phyloP scores from a whole-genome alignment of 2,888 invertebrate species.

The Brachyptera risi region DNA sequence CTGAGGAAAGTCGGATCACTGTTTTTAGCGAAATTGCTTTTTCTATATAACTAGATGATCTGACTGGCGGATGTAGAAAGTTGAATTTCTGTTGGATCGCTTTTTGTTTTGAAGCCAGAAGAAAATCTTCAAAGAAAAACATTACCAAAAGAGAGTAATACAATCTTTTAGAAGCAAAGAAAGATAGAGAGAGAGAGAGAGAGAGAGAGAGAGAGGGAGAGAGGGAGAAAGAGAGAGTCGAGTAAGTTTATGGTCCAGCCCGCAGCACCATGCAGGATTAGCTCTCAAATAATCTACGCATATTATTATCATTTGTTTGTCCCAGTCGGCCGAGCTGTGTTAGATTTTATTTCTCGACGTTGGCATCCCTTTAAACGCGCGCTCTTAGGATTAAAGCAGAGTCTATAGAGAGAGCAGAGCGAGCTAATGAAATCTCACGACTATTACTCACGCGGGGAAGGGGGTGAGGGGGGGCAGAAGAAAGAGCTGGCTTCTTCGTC shows the following conservation, averaged over 20 bases:
- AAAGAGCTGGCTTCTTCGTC: no score
- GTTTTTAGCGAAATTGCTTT: no score
- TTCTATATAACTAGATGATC: no score
- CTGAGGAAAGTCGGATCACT: no score
- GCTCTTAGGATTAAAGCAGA: not conserved
- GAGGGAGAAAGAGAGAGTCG: no score
- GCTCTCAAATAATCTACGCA: not conserved
- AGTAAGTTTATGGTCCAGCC: not conserved
- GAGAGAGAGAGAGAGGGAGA: not conserved
- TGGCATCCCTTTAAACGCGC: not conserved
- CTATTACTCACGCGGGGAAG: no score
- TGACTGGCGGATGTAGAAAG: no score
- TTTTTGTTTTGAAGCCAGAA: no score
- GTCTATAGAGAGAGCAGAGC: not conserved
- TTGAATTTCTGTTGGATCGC: no score
- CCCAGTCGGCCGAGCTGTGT: not conserved
- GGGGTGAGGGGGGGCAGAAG: no score
- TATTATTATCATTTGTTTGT: constrained; percentile 9
- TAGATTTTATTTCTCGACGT: not conserved
- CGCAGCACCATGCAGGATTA: constrained; percentile 10
- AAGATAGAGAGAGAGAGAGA: not conserved
- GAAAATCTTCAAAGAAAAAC: not conserved
- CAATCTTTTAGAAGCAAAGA: not conserved
- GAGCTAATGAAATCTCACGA: not conserved
- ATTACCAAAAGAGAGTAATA: not conserved